Evolutionary conservation across 2,888 invertebrate species (phyloP), one percentile per base, ranked within the genome.

Genomic region (Leptopilina syphax): DNA sequence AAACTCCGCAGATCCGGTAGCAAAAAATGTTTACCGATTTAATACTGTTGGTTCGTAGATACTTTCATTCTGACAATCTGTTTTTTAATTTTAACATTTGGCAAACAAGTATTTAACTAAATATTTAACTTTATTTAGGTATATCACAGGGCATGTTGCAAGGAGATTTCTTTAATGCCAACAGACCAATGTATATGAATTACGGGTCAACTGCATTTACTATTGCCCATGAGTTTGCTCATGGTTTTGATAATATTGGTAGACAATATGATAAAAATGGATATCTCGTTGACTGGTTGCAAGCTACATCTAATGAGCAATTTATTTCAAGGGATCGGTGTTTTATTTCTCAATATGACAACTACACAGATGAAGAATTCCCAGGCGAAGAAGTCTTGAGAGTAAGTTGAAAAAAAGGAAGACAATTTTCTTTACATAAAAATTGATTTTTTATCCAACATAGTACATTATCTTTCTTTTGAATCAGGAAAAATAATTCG

Each of bases 271-370:
- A 98, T 92, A 96, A 96, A 84, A 94, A 97, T 83, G 98, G 98
- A n/a, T 98, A 98, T 92, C 93, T 98, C 84, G 95, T 96, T 0
- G 97, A 98, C 89, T 98, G 98, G 98, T 98, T 98, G 98, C 95
- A 96, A 84, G 94, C 95, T 77, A 93, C 94, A 84, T 98, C 98
- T 0, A 96, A 97, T 88, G 94, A 95, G 84, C 95, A 95, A 50
- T 98, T 97, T 91, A 10, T 3, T 12, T 54, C 9, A 54, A 54
- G 9, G 13, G 13, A 4, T 3, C 4, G 9, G 8, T 54, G 54
- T 10, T 54, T 54, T 54, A 13, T 54, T 54, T 2, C 4, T 54
- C 54, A 54, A 54, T 54, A 54, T 13, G 54, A 10, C 4, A 54
- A 54, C 13, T 54, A 54, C 13, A 13, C 13, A 54, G 54, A 54